These are phyloP conservation scores for Leptinotarsa defecta DNA, from an alignment of 1,140 invertebrate species.

Conservation along the genomic window DNA sequence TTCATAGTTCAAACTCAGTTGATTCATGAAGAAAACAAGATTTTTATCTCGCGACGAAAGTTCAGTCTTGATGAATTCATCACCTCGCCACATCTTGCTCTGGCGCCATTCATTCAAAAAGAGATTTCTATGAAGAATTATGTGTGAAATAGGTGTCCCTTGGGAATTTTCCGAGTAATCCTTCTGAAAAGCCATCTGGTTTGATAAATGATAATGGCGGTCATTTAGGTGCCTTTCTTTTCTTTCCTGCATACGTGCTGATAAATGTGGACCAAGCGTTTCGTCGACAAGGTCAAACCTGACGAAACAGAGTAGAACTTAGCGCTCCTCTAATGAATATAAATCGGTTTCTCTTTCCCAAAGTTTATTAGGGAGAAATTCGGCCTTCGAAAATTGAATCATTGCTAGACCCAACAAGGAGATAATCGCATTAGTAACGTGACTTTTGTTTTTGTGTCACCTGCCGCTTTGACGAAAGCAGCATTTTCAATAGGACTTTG, in stretches of 20 bases:
- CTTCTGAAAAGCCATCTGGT: slow-evolving; percentile 12
- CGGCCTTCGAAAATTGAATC: slow-evolving; percentile 7
- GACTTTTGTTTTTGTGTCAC: background rate
- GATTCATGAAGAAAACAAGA: too few relatives aligned
- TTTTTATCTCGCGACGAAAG: too few relatives aligned
- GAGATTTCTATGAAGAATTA: background rate
- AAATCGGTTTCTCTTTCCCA: slow-evolving; percentile 24
- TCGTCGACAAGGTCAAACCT: slow-evolving; percentile 22
- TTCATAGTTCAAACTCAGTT: too few relatives aligned
- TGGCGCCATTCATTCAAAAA: background rate
- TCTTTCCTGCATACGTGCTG: slow-evolving; percentile 25
- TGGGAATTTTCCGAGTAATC: slow-evolving; percentile 16
- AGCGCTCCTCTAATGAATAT: slow-evolving; percentile 30
- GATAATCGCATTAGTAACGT: background rate
- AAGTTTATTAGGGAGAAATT: slow-evolving; percentile 27
- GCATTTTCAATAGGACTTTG: too few relatives aligned
- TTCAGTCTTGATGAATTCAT: background rate
- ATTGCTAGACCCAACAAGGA: background rate
- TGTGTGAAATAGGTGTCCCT: slow-evolving; percentile 13
- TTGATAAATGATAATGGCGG: slow-evolving; percentile 28
- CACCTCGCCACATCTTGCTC: background rate
- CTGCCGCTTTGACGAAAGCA: background rate
- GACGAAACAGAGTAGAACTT: slow-evolving; percentile 30
- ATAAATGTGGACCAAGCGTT: slow-evolving; percentile 23
- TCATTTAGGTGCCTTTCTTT: slow-evolving; percentile 23